Percentiles rank a stretch among this genome's conserved stretches.
phyloP scores from a whole-genome alignment of 2,113 vertebrate genomes.

The Stegastes partitus region DNA sequence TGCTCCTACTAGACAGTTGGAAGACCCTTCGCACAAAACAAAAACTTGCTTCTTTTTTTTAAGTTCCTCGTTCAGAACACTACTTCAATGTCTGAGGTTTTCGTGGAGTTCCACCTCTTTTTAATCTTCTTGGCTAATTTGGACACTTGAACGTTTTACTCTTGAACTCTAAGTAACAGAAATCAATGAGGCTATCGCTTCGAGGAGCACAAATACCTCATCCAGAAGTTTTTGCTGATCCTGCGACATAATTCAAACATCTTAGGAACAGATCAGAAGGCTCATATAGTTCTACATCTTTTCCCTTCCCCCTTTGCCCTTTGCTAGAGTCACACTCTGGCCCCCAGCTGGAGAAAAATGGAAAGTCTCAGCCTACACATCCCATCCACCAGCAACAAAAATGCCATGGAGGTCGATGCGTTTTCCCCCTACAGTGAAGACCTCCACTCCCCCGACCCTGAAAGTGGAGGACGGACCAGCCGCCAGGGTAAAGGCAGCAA shows the following conservation, averaged over 20 bases:
- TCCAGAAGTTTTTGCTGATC: slow-evolving; percentile 75
- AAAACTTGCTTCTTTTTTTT: slow-evolving; percentile 32
- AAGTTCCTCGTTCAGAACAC: slow-evolving; percentile 47
- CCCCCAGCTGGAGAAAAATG: slow-evolving; percentile 75
- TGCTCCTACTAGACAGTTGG: slow-evolving; percentile 33
- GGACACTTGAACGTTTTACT: slow-evolving; percentile 79
- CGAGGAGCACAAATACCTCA: slow-evolving; percentile 76
- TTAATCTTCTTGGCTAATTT: slow-evolving; percentile 82
- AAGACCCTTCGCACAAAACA: slow-evolving; percentile 26
- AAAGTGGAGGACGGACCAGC: slow-evolving; percentile 45
- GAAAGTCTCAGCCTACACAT: slow-evolving; percentile 82
- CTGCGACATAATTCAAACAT: slow-evolving; percentile 69
- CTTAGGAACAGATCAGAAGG: slow-evolving; percentile 47
- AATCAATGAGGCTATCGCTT: slow-evolving; percentile 79
- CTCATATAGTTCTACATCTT: slow-evolving; percentile 40
- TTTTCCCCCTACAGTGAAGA: slow-evolving; percentile 68
- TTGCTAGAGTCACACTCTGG: slow-evolving; percentile 72
- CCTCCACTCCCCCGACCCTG: slow-evolving; percentile 68
- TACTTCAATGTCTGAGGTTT: slow-evolving; percentile 82
- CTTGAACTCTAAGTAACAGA: slow-evolving; percentile 39
- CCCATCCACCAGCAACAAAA: slow-evolving; percentile 67
- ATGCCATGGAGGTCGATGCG: slow-evolving; percentile 69
- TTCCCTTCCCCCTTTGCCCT: slow-evolving; percentile 60
- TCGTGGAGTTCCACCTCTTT: slow-evolving; percentile 82
- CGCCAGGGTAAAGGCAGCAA: slow-evolving; percentile 81